Evolutionary conservation across 2,113 vertebrate genomes (phyloP), one percentile per base, ranked within the genome.

Genomic region (Uropsilus gracilis): DNA sequence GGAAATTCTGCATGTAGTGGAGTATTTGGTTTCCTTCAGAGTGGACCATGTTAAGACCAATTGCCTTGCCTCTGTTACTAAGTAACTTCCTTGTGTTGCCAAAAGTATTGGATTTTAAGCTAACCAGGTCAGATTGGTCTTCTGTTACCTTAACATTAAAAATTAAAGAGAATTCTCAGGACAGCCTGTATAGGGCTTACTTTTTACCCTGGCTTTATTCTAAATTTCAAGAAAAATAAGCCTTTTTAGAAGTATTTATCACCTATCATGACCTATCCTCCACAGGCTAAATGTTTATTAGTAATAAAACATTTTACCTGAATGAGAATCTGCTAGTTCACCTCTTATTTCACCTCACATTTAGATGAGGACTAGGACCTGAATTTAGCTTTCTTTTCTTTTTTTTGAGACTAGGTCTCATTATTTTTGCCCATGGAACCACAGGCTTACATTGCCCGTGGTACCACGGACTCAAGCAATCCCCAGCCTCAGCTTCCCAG

Each of bases 131-230:
- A 86, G 22, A 12, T 34, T 34, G 39, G 71, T 61, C 85, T 46
- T 64, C 73, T 95, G 24, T 90, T 91, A 90, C 88, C 71, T 90
- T 88, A 48, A 63, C 50, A 48, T 84, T 42, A 82, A 92, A 93
- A 96, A 82, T 89, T 91, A 96, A 91, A 50, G 61, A 42, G 20
- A 18, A 39, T 34, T 96, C 73, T 94, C 53, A 76, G 91, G 73
- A 89, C 89, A 68, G 39, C 72, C 30, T 46, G 39, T 71, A 11
- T 81, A 85, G 78, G 71, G 81, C 63, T 89, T 18, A 39, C 22
- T 18, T 89, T 12, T 89, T 87, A 50, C 68, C 30, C 4, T 8
- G 26, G 7, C 14, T 76, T 76, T 73, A 73, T 76, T 81, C 55
- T 90, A 63, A 77, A 85, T n/a, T 78, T 77, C 61, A 69, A 89